A percentile compares a stretch with the other conserved stretches of the same genome.
Conservation (phyloP, 1,140 invertebrate genomes). For the Drosophila funebris region DNA sequence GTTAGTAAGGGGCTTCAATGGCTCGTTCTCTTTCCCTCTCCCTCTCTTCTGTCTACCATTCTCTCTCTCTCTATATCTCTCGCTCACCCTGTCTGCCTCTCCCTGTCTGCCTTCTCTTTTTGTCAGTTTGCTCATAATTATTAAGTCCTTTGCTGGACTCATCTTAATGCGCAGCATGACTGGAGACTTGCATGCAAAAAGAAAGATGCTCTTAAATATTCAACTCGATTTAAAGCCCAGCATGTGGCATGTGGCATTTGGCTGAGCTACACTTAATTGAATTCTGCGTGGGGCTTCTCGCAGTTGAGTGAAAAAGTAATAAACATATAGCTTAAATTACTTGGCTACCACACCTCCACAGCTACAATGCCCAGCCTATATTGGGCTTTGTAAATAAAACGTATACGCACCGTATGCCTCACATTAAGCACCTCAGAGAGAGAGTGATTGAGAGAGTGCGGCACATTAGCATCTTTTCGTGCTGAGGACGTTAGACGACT, state of each 20-base stretch:
- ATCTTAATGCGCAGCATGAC: conserved; percentile 23
- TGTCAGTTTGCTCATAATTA: conserved; percentile 4
- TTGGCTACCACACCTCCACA: conserved; percentile 15
- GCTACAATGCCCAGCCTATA: too few relatives aligned
- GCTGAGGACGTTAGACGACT: not conserved
- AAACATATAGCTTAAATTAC: conserved; percentile 50
- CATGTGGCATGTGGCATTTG: conserved; percentile 33
- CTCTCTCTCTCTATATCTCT: not conserved
- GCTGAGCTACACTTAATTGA: conserved; percentile 37
- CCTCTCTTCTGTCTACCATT: not conserved
- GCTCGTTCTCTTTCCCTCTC: not conserved
- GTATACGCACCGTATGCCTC: conserved; percentile 45
- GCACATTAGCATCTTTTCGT: conserved; percentile 29
- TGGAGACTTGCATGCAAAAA: not conserved
- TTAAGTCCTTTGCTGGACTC: not conserved
- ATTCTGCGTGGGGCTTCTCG: conserved; percentile 20
- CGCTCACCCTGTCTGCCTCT: not conserved
- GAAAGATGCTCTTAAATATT: not conserved
- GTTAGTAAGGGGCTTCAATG: conserved; percentile 12
- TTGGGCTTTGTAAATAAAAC: conserved; percentile 21
- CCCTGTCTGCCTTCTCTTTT: not conserved
- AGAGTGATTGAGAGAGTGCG: not conserved
- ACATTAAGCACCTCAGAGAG: conserved; percentile 10
- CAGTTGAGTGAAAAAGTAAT: conserved; percentile 23
- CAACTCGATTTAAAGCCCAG: conserved; percentile 34